Conservation (phyloP, 2,113 vertebrate genomes). For the Muscicapa adusta region DNA sequence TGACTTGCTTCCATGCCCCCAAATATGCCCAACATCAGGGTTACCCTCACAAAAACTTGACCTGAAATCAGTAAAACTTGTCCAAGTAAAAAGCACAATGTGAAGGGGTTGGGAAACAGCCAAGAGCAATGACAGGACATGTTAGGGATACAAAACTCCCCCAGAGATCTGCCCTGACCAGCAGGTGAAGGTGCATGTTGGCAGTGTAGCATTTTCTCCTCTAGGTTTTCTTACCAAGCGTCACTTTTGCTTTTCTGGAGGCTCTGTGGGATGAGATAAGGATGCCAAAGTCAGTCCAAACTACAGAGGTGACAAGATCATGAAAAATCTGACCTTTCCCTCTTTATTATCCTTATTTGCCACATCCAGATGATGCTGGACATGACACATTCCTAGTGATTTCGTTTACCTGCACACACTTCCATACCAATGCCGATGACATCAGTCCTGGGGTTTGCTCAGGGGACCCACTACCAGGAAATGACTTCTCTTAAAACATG, state of each 20-base stretch:
- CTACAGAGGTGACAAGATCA: background rate
- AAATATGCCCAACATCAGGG: fast-evolving
- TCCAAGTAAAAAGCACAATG: background rate
- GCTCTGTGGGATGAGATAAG: background rate
- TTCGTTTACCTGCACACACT: background rate
- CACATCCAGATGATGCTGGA: background rate
- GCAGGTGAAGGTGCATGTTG: background rate
- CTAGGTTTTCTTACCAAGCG: background rate
- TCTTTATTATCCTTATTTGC: background rate
- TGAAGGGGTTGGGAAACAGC: background rate
- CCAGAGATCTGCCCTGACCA: background rate
- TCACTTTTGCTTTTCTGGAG: background rate
- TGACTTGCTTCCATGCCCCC: background rate
- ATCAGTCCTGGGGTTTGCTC: background rate
- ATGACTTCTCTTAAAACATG: slow-evolving; percentile 6
- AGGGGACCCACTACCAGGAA: slow-evolving; percentile 32
- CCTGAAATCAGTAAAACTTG: background rate
- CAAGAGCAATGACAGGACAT: background rate
- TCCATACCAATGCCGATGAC: background rate
- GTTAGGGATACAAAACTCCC: background rate
- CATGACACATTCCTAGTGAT: background rate
- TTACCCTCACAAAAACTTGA: background rate
- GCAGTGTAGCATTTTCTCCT: fast-evolving
- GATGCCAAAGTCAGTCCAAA: background rate
- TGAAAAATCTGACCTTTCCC: background rate